Evolutionary conservation across 2,888 invertebrate genomes (phyloP), one percentile per base, ranked within the genome.

Genomic region (Strigamia crassipes): DNA sequence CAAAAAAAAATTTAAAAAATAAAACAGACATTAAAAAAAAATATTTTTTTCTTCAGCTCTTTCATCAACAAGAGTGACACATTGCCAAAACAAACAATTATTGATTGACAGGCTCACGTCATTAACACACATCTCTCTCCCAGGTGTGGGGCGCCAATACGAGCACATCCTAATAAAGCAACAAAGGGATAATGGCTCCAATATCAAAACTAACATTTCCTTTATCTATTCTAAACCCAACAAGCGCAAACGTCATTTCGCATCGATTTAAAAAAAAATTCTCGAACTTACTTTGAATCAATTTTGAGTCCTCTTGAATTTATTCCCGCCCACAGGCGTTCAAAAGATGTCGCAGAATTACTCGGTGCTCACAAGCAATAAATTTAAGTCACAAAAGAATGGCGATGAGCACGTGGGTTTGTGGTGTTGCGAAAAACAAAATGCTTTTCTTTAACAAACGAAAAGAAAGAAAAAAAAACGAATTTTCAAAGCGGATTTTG

Each of bases 81-180:
- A 27, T 31, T 73, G 73, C 73, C 73, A 73, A 73, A 73, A 31
- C 73, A 73, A 73, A 73, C 73, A 73, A 15, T 73, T 31, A 73
- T 73, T 73, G 73, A 73, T 73, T 73, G 73, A 73, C 73, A 73
- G 73, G 73, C 27, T 31, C 23, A n/a, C 73, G 73, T 73, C 73
- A 73, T 73, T 73, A 73, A 73, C 61, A 18, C 56, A 73, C 73
- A 73, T 27, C 27, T 73, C 27, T 73, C 31, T 73, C 73, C 73
- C 73, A 73, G 73, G 73, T 73, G 73, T 73, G 73, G 73, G 73
- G 31, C 73, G 73, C 73, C 73, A 73, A 73, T 73, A 73, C 12
- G 73, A 73, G 73, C 73, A 31, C 73, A 73, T 73, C 73, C 73
- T 73, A 73, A 73, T 73, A 73, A 73, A 73, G 73, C 23, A 73